phyloP scores from a whole-genome alignment of 2,113 vertebrate genomes.

The Lagopus leucura region DNA sequence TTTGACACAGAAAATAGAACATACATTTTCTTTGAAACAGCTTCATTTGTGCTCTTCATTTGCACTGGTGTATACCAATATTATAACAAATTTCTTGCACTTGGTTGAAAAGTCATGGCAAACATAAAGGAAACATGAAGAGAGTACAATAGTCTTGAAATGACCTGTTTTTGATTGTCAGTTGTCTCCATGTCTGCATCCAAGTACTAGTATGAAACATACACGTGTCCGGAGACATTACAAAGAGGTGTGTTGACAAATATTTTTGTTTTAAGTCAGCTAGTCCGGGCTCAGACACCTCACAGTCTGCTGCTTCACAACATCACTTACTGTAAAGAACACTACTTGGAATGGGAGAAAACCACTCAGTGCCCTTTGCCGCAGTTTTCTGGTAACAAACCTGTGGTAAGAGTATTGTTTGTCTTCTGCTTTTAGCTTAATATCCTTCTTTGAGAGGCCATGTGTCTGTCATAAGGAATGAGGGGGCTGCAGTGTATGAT shows the following conservation, averaged over 20 bases:
- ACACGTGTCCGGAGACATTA: background rate
- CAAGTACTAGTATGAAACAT: background rate
- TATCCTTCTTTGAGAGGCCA: background rate
- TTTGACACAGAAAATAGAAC: background rate
- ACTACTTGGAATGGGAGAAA: slow-evolving; percentile 75
- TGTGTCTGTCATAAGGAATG: background rate
- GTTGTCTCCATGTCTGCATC: background rate
- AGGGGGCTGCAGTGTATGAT: background rate
- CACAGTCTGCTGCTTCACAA: slow-evolving; percentile 81
- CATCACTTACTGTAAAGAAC: slow-evolving; percentile 78
- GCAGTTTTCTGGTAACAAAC: slow-evolving; percentile 82
- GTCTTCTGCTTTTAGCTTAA: background rate
- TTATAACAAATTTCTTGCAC: background rate
- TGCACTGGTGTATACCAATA: background rate
- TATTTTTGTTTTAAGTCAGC: slow-evolving; percentile 68
- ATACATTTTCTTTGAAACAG: background rate
- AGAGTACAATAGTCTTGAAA: background rate
- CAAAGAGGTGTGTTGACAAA: background rate
- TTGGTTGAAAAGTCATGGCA: background rate
- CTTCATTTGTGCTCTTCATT: background rate
- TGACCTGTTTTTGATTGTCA: background rate
- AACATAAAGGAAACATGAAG: background rate
- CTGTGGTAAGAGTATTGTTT: slow-evolving; percentile 77
- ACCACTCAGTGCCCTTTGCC: slow-evolving; percentile 75
- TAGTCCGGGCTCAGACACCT: slow-evolving; percentile 80